A percentile compares a stretch with the other conserved stretches of the same genome.
Evolutionary conservation across 2,888 invertebrate genomes (phyloP).

Genomic region (Disparrhopalites patrizii): DNA sequence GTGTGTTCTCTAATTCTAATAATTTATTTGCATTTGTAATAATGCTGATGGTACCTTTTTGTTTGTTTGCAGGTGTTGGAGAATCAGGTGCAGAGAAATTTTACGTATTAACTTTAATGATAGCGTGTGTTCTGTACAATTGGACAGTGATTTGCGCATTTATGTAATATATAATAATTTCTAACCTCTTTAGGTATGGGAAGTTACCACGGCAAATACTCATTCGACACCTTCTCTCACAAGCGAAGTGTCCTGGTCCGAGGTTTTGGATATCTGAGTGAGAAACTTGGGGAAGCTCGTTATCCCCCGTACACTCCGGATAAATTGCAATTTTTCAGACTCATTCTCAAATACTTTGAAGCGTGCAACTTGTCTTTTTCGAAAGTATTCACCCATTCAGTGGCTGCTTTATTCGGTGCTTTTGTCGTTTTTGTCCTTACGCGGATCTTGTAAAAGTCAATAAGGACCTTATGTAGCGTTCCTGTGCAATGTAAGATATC

Average conservation of each 20-base stretch:
- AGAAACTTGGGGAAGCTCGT: conserved; percentile 41
- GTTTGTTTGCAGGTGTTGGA: conserved; percentile 21
- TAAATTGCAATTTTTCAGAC: conserved; percentile 62
- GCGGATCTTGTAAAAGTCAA: not conserved
- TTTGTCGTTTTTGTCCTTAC: not conserved
- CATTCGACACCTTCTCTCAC: conserved; percentile 92
- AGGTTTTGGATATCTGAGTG: conserved; percentile 35
- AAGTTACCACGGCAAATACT: conserved; percentile 70
- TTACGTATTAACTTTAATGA: no score
- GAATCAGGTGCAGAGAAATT: conserved; percentile 6
- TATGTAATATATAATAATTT: no score
- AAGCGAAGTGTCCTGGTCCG: conserved; percentile 61
- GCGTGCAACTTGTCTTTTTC: conserved; percentile 21
- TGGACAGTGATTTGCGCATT: no score
- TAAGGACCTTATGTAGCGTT: no score
- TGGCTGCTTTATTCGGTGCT: conserved; percentile 17
- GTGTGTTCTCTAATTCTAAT: no score
- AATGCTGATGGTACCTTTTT: no score
- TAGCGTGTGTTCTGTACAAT: not conserved
- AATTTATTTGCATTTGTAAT: not conserved
- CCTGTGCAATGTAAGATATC: no score
- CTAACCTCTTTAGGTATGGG: conserved; percentile 3
- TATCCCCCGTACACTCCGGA: conserved; percentile 80
- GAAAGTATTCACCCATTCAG: conserved; percentile 3
- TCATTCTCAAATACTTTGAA: conserved; percentile 34